Conservation (phyloP, 2,888 invertebrate species). For the Pycnomerus fuliginosus region DNA sequence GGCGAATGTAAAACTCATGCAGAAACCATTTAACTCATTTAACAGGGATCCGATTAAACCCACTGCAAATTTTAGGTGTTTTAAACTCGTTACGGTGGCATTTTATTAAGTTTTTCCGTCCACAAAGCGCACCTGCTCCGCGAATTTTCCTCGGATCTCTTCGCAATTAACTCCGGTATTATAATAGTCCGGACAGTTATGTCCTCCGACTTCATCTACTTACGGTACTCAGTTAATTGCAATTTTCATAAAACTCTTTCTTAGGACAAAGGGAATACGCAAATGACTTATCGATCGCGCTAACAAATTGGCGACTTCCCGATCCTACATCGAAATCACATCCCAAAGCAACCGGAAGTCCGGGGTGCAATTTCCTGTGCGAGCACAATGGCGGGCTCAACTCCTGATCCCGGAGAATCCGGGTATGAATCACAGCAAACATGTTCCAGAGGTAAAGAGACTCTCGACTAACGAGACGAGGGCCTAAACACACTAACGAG, state of each 20-base stretch:
- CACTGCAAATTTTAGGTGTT: conserved; percentile 36
- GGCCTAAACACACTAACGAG: conserved; percentile 22
- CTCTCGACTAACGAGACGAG: conserved; percentile 16
- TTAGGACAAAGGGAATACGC: too few species aligned
- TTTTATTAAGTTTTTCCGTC: conserved; percentile 45
- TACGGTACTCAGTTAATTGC: too few species aligned
- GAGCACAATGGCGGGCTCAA: conserved; percentile 43
- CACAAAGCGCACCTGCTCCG: conserved; percentile 37
- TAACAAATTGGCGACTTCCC: conserved; percentile 48
- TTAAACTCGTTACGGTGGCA: conserved; percentile 34
- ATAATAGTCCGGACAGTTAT: too few species aligned
- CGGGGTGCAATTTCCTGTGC: conserved; percentile 47
- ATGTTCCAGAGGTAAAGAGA: conserved; percentile 29
- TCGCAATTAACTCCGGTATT: too few species aligned
- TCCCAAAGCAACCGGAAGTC: conserved; percentile 46
- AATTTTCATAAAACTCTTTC: too few species aligned
- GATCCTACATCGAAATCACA: conserved; percentile 43
- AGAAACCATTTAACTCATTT: conserved; percentile 35
- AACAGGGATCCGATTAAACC: conserved; percentile 42
- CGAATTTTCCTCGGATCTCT: too few species aligned
- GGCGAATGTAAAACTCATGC: conserved; percentile 26
- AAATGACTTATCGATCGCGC: conserved; percentile 35
- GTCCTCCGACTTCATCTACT: too few species aligned
- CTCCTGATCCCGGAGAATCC: conserved; percentile 40
- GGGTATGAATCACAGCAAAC: conserved; percentile 43